Base-by-base conservation (phyloP, 2,888 invertebrate genomes). In the Amphipoea oculea region DNA sequence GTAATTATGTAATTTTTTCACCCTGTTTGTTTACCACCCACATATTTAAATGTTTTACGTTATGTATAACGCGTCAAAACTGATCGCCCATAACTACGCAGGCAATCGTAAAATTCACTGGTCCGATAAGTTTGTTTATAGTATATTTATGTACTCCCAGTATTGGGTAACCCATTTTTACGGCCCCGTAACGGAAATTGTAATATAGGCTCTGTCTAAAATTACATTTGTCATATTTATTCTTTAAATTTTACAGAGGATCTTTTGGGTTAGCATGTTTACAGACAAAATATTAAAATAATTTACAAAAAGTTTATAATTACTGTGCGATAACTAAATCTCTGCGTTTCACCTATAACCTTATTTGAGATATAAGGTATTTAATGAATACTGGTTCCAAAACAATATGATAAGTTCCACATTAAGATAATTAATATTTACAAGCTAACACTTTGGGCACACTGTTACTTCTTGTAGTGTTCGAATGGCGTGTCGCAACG, bases 381-480 rank as follows among this genome's bases (percentile, higher is more conserved):
- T 96, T 94, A 96, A 95, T 95, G 92, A 95, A 94, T 94, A 95
- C 89, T 92, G 90, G 89, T 92, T 91, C 85, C 89, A 94, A 93
- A 95, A 94, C 91, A 78, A 94, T 86, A 78, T 82, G 94, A 95
- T 95, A 94, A 93, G 81, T 86, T 73, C 29, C 72, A 89, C 83
- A 91, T 91, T 90, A 88, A 91, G 89, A 91, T 92, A 84, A 80
- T 60, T 63, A 79, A 71, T 82, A 83, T 81, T 72, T 72, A 83
- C 81, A 74, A 84, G 62, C 63, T 77, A 68, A 83, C 78, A 82
- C 78, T 83, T 79, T 63, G 51, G 69, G 23, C 48, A 78, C 54
- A 68, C 36, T 63, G 29, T 60, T 72, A 66, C 6, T 70, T 76
- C 12, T 54, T 63, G 48, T 82, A 54, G 71, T 79, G 77, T 80